Conservation (phyloP, 2,797 vertebrate genomes). For the Pangasius mekongensis region DNA sequence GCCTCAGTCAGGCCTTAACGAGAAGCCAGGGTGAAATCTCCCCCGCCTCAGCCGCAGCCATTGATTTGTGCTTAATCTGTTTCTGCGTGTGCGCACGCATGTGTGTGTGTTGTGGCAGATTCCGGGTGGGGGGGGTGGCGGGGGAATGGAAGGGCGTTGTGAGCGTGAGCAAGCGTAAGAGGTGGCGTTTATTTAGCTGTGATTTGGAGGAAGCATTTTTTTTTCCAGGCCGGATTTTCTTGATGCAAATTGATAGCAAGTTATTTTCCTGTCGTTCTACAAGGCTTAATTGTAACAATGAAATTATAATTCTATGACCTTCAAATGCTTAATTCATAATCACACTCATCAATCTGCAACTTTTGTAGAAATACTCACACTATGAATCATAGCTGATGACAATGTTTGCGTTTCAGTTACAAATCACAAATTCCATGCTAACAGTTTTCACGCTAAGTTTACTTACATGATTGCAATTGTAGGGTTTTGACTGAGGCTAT, state of each 20-base stretch:
- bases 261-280: neutral
- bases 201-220: constrained; percentile 45
- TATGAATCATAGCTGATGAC: neutral
- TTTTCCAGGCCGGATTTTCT: constrained; percentile 47
- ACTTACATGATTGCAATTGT: neutral
- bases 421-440: neutral
- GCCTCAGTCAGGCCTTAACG: constrained; percentile 83
- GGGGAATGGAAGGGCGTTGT: constrained; percentile 51
- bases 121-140: constrained; percentile 43
- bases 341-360: neutral
- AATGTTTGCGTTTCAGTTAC: neutral
- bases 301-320: neutral
- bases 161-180: constrained; percentile 56
- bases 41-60: constrained; percentile 80
- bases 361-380: neutral
- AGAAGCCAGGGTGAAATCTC: constrained; percentile 86
- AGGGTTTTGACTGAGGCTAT: neutral
- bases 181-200: constrained; percentile 58
- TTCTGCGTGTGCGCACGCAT: constrained; percentile 63
- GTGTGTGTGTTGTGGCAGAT: constrained; percentile 27
- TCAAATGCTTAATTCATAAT: constrained; percentile 12
- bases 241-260: constrained; percentile 20
- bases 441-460: neutral
- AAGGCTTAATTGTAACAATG: neutral
- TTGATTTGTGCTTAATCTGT: constrained; percentile 87